Conservation (phyloP, 2,888 invertebrate species). For the Machimus atricapillus region DNA sequence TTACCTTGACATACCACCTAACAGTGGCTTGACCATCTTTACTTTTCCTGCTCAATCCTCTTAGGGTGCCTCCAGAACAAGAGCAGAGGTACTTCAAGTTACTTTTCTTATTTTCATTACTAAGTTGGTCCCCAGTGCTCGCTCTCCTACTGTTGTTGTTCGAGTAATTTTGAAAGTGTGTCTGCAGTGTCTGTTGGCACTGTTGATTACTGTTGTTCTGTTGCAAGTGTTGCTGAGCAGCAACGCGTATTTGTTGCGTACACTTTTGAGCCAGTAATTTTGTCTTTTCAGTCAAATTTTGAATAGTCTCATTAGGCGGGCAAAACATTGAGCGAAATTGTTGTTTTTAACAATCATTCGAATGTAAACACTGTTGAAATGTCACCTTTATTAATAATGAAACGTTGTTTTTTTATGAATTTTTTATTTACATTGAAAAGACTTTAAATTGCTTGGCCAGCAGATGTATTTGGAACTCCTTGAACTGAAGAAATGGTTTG, state of each 20-base stretch:
- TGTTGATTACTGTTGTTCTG: constrained; percentile 47
- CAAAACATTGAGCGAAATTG: constrained; percentile 53
- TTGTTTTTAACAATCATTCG: not conserved
- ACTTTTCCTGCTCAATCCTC: constrained; percentile 57
- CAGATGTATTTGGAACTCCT: too few relatives aligned
- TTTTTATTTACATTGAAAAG: not conserved
- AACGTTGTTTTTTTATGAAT: not conserved
- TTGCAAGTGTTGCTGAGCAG: constrained; percentile 52
- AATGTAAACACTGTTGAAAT: not conserved
- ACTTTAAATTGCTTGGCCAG: not conserved
- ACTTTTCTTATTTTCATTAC: constrained; percentile 5
- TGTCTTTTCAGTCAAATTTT: constrained; percentile 53
- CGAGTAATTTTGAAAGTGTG: not conserved
- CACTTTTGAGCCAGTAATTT: constrained; percentile 58
- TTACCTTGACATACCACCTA: constrained; percentile 79
- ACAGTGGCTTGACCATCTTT: constrained; percentile 58
- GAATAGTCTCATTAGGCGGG: constrained; percentile 56
- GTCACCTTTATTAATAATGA: not conserved
- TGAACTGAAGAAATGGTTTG: too few relatives aligned
- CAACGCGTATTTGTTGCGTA: constrained; percentile 54
- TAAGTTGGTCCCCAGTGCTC: not conserved
- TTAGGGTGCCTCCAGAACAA: constrained; percentile 58
- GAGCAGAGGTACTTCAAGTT: constrained; percentile 59
- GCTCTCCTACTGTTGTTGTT: not conserved
- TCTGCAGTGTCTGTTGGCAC: constrained; percentile 24